These are phyloP conservation scores for Metridium senile DNA, from an alignment of 92 coral and sea anemone species.

Conservation along the genomic window DNA sequence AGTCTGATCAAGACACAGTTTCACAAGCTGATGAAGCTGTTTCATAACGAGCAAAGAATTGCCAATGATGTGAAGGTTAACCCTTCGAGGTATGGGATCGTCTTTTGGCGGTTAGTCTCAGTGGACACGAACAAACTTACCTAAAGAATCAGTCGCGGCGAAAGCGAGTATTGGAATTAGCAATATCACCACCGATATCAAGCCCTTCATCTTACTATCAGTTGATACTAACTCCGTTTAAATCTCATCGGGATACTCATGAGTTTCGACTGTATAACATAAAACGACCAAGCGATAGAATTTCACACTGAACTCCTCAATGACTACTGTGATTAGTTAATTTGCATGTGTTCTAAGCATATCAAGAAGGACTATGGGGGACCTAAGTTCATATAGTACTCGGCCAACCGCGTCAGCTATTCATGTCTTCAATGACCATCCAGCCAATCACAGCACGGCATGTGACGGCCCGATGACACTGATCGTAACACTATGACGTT, in stretches of 20 bases:
- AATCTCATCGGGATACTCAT: slow-evolving; percentile 59
- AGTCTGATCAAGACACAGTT: not conserved
- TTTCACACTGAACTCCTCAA: slow-evolving; percentile 60
- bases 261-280: slow-evolving; percentile 60
- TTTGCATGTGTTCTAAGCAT: slow-evolving; percentile 65
- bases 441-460: slow-evolving; percentile 58
- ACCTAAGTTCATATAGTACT: slow-evolving; percentile 43
- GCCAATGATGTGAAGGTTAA: slow-evolving; percentile 18
- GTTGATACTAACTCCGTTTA: slow-evolving; percentile 47
- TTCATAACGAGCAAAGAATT: not conserved
- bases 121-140: slow-evolving; percentile 63
- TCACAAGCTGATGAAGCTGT: not conserved
- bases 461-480: slow-evolving; percentile 51
- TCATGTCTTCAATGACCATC: slow-evolving; percentile 35
- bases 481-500: slow-evolving; percentile 29
- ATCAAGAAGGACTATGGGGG: slow-evolving; percentile 37
- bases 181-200: slow-evolving; percentile 17
- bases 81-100: slow-evolving; percentile 32
- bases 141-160: slow-evolving; percentile 19
- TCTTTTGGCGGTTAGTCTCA: slow-evolving; percentile 64
- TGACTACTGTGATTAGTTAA: slow-evolving; percentile 41
- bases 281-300: slow-evolving; percentile 75
- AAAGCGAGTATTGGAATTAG: slow-evolving; percentile 69
- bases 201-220: slow-evolving; percentile 51
- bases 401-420: slow-evolving; percentile 70